Evolutionary conservation across 2,797 vertebrate species (phyloP).

Genomic region (Coregonus ussuriensis): DNA sequence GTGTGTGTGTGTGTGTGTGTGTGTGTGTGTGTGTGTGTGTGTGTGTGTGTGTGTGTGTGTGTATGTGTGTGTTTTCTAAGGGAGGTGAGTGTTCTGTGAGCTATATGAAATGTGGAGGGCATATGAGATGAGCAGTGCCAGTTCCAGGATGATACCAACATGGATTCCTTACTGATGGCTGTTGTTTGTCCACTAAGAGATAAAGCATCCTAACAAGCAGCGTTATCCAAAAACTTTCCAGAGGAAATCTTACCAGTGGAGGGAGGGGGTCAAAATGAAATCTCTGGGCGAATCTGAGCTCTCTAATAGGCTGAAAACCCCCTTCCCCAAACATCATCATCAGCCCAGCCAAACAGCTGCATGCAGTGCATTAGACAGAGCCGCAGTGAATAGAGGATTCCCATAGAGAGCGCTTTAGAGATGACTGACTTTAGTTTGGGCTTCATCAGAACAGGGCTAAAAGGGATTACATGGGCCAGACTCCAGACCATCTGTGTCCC

Average conservation of each 20-base stretch:
- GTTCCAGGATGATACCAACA: neutral
- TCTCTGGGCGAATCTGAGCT: neutral
- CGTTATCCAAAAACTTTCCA: neutral
- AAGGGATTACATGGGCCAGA: conserved; percentile 5
- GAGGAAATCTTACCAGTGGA: neutral
- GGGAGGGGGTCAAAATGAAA: neutral
- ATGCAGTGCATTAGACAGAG: neutral
- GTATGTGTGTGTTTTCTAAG: neutral
- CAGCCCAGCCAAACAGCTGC: neutral
- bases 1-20: too few species aligned
- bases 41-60: neutral
- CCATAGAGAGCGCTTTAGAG: neutral
- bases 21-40: too few species aligned
- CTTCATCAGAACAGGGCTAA: conserved; percentile 3
- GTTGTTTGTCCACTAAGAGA: conserved; percentile 4
- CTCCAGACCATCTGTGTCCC: conserved; percentile 9
- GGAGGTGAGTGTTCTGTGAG: conserved; percentile 3
- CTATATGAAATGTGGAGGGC: neutral
- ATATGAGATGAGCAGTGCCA: neutral
- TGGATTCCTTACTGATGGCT: neutral
- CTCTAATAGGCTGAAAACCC: neutral
- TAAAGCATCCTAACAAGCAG: neutral
- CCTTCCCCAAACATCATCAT: neutral
- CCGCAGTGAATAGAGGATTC: neutral
- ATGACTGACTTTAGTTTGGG: neutral